A percentile compares a stretch with the other conserved stretches of the same genome.
These are phyloP conservation scores for Delia radicum DNA, from an alignment of 1,140 invertebrate genomes.

Conservation along the genomic window DNA sequence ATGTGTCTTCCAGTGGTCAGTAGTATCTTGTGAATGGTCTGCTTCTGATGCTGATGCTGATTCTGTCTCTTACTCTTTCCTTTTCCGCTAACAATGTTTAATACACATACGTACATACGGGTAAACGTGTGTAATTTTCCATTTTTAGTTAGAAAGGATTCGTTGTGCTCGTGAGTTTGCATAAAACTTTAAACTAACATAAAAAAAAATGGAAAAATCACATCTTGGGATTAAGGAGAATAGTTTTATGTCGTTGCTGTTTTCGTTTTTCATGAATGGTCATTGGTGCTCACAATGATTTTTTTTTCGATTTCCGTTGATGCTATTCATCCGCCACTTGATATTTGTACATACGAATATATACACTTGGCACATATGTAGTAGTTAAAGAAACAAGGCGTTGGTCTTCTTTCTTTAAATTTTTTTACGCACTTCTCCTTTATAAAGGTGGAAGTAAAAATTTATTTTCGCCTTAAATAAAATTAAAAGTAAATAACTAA, in stretches of 20 bases:
- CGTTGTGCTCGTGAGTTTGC: background rate
- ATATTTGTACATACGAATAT: background rate
- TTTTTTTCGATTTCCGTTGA: conserved; percentile 20
- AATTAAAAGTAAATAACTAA: background rate
- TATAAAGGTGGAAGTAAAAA: background rate
- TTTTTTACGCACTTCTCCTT: background rate
- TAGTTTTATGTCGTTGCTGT: conserved; percentile 11
- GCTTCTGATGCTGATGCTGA: background rate
- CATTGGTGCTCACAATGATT: conserved; percentile 15
- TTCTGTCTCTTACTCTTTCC: background rate
- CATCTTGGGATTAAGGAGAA: conserved; percentile 20
- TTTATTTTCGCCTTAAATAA: no score
- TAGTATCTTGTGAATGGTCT: no score
- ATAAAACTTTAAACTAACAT: background rate
- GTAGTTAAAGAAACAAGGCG: background rate
- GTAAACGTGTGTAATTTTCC: background rate
- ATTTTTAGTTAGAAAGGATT: conserved; percentile 6
- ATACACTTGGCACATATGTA: background rate
- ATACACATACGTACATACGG: background rate
- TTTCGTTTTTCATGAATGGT: conserved; percentile 17
- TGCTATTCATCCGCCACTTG: background rate
- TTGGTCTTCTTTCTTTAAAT: background rate
- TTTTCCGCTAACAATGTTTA: background rate
- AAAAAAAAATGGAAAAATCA: background rate
- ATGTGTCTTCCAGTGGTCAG: background rate